A percentile compares a stretch with the other conserved stretches of the same genome.
Evolutionary conservation across 2,797 vertebrate species (phyloP).

Genomic region (Platyrinchus mystaceus): DNA sequence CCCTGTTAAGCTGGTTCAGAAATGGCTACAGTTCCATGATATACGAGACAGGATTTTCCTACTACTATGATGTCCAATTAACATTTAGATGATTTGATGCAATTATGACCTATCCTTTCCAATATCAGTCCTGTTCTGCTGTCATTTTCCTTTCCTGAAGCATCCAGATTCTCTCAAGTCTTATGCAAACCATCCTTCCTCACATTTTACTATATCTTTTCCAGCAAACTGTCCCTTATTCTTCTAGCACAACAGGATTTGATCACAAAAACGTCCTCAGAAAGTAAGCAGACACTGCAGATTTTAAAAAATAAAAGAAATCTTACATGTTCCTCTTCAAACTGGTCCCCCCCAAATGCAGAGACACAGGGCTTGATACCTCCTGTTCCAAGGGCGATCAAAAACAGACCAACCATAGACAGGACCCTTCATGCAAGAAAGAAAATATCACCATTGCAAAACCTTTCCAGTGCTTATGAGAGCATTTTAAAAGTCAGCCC

Average conservation of each 20-base stretch:
- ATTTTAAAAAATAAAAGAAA: constrained; percentile 49
- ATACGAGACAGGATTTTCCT: background rate
- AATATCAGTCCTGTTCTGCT: background rate
- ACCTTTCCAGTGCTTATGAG: background rate
- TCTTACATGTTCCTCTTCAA: constrained; percentile 91
- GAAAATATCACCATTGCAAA: constrained; percentile 57
- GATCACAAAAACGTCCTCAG: background rate
- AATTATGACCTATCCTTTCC: background rate
- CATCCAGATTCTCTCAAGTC: background rate
- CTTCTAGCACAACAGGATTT: background rate
- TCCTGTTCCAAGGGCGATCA: constrained; percentile 95
- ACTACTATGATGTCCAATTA: background rate
- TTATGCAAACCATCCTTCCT: background rate
- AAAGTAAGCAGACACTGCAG: background rate
- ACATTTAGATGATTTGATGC: background rate
- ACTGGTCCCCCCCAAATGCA: constrained; percentile 97
- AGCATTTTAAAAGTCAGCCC: background rate
- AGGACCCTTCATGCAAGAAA: constrained; percentile 80
- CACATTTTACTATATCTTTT: background rate
- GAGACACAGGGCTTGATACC: constrained; percentile 98
- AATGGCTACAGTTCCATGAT: background rate
- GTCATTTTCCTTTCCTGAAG: background rate
- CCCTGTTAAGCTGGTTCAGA: background rate
- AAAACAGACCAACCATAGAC: constrained; percentile 87
- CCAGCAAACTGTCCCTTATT: background rate